These are phyloP conservation scores for Drymodes brunneopygia DNA, from an alignment of 2,113 vertebrate species.

Conservation along the genomic window DNA sequence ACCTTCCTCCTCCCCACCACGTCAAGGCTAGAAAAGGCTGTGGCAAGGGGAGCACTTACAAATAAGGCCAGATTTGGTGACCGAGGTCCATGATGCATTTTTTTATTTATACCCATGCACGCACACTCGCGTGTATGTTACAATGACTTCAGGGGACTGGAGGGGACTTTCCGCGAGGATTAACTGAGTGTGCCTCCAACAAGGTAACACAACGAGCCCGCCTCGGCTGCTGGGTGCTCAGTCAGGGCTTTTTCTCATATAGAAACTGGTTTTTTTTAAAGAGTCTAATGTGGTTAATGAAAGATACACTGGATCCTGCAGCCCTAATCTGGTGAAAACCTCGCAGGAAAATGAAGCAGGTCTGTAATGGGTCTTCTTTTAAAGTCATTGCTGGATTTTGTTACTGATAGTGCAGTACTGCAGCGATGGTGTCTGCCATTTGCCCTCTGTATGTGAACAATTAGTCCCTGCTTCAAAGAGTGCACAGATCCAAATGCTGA, in stretches of 20 bases:
- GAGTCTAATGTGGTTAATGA: neutral
- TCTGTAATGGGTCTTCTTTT: neutral
- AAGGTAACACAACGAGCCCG: constrained; percentile 14
- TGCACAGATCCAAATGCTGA: neutral
- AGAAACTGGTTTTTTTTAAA: neutral
- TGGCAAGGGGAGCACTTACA: constrained; percentile 58
- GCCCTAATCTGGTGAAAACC: neutral
- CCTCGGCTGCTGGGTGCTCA: neutral
- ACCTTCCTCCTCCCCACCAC: neutral
- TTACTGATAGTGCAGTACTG: neutral
- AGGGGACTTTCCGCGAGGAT: constrained; percentile 74
- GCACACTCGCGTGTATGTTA: constrained; percentile 57
- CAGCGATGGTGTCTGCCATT: neutral
- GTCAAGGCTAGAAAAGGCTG: constrained; percentile 46
- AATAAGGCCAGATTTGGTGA: constrained; percentile 66
- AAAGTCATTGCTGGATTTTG: neutral
- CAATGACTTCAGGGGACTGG: constrained; percentile 70
- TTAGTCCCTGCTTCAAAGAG: neutral
- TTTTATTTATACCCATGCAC: constrained; percentile 76
- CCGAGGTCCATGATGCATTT: constrained; percentile 66
- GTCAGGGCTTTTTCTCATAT: neutral
- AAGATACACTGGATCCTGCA: neutral
- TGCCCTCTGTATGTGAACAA: neutral
- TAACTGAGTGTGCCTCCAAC: constrained; percentile 45
- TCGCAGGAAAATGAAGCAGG: neutral